These are phyloP conservation scores for Hyperoplus immaculatus DNA, from an alignment of 2,797 vertebrate species.

Conservation along the genomic window DNA sequence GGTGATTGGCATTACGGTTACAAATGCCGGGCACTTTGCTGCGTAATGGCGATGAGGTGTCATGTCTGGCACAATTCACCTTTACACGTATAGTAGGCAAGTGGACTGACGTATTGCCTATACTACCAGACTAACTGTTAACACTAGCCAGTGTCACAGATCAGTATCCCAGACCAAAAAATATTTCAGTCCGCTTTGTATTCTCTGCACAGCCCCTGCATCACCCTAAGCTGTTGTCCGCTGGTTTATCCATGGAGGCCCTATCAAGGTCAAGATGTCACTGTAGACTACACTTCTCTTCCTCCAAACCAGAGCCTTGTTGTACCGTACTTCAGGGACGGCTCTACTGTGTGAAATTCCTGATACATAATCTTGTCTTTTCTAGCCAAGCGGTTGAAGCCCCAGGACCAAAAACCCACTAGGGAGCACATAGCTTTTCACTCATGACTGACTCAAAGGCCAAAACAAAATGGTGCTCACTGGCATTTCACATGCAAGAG, in stretches of 20 bases:
- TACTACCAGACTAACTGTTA: conserved; percentile 1
- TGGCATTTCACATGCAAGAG: conserved; percentile 71
- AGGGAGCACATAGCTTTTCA: conserved; percentile 56
- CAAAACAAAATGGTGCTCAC: conserved; percentile 63
- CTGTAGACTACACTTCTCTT: conserved; percentile 52
- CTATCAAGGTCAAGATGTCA: conserved; percentile 74
- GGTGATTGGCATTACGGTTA: conserved; percentile 37
- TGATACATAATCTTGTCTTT: conserved; percentile 65
- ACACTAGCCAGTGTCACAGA: conserved; percentile 23
- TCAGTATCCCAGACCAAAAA: conserved; percentile 19
- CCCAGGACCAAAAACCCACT: conserved; percentile 39
- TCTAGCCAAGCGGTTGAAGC: conserved; percentile 47
- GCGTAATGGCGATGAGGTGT: conserved; percentile 45
- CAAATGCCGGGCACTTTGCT: conserved; percentile 37
- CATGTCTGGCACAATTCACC: conserved; percentile 47
- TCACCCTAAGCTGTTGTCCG: conserved; percentile 51
- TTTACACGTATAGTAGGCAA: conserved; percentile 18
- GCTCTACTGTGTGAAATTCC: conserved; percentile 50
- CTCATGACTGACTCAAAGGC: conserved; percentile 75
- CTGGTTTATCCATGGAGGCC: conserved; percentile 61
- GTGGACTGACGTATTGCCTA: background rate
- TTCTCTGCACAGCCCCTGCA: conserved; percentile 43
- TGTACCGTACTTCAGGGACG: conserved; percentile 42
- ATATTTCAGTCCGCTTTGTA: conserved; percentile 35
- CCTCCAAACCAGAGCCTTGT: conserved; percentile 25